A percentile compares a stretch with the other conserved stretches of the same genome.
These are phyloP conservation scores for Parasteatoda tepidariorum DNA, from an alignment of 1,140 invertebrate genomes.

Conservation along the genomic window DNA sequence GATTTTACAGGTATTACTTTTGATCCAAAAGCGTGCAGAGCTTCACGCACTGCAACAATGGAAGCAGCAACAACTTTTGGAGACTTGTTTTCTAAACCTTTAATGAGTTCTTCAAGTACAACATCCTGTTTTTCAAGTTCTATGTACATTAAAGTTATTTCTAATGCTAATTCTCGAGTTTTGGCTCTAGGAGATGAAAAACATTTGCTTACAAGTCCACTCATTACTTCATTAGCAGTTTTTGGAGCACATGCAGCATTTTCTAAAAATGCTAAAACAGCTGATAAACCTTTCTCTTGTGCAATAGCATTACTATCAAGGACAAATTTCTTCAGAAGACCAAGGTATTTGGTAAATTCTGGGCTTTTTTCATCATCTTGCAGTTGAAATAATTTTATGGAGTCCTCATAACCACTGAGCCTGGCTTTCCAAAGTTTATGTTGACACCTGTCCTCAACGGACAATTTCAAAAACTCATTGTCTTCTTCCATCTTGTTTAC, in stretches of 20 bases:
- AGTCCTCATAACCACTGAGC: slow-evolving; percentile 92
- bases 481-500: slow-evolving; percentile 79
- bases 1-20: slow-evolving; percentile 92
- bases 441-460: slow-evolving; percentile 88
- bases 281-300: slow-evolving; percentile 95
- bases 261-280: slow-evolving; percentile 88
- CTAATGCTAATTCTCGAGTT: slow-evolving; percentile 89
- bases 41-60: slow-evolving; percentile 79
- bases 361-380: slow-evolving; percentile 87
- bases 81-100: slow-evolving; percentile 93
- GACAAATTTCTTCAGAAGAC: slow-evolving; percentile 96
- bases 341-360: slow-evolving; percentile 91
- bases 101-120: slow-evolving; percentile 88
- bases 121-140: slow-evolving; percentile 96
- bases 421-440: slow-evolving; percentile 91
- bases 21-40: slow-evolving; percentile 86
- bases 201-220: slow-evolving; percentile 90
- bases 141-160: slow-evolving; percentile 91
- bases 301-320: slow-evolving; percentile 93
- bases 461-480: slow-evolving; percentile 90
- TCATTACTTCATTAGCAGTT: slow-evolving; percentile 88
- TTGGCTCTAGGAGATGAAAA: slow-evolving; percentile 90
- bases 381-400: slow-evolving; percentile 83
- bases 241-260: slow-evolving; percentile 82
- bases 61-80: slow-evolving; percentile 93